Percentiles rank a stretch among this genome's conserved stretches.
Evolutionary conservation across 2,113 vertebrate species (phyloP).

Genomic region (Macrotus californicus): DNA sequence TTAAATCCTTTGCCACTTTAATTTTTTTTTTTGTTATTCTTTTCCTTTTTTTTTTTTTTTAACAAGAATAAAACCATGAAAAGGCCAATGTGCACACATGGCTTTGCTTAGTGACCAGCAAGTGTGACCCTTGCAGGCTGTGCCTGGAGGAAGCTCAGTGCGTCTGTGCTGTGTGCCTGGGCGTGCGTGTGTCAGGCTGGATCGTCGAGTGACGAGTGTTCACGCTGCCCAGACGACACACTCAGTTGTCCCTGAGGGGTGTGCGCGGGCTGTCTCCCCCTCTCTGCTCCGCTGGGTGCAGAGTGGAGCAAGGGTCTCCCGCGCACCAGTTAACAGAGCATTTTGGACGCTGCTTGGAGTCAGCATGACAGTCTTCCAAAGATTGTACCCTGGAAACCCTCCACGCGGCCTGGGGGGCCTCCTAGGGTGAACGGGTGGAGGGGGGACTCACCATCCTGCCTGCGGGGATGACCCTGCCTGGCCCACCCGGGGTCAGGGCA

Average conservation of each 20-base stretch:
- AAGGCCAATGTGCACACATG: not conserved
- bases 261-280: not conserved
- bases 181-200: not conserved
- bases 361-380: not conserved
- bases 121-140: not conserved
- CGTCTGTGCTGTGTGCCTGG: not conserved
- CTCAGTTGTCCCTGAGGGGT: not conserved
- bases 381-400: rapidly evolving
- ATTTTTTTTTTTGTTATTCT: no score
- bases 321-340: rapidly evolving
- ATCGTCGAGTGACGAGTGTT: no score
- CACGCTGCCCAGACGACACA: not conserved
- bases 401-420: not conserved
- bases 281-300: not conserved
- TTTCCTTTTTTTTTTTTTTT: not conserved
- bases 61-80: not conserved
- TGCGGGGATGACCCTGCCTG: not conserved
- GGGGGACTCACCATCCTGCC: not conserved
- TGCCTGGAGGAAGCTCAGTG: not conserved
- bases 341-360: not conserved
- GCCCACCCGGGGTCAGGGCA: rapidly evolving
- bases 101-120: not conserved
- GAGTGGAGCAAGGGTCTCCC: not conserved
- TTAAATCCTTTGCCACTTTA: no score
- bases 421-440: not conserved